phyloP scores from a whole-genome alignment of 2,888 invertebrate genomes.

The Yponomeuta cagnagella region DNA sequence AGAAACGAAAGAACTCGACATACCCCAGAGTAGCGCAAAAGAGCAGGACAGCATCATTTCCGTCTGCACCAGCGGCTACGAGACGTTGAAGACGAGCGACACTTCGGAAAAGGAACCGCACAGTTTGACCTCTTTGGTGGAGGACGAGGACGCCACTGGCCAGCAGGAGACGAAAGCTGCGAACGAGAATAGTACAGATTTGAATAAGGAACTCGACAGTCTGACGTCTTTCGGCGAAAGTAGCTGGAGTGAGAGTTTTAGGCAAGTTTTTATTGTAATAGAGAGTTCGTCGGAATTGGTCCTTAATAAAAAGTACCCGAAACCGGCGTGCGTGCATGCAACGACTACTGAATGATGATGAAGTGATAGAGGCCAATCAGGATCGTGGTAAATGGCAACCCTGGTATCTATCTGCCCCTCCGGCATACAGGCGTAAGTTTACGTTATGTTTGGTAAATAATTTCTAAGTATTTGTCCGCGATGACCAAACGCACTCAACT shows the following conservation, averaged over 20 bases:
- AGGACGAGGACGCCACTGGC: slow-evolving; percentile 22
- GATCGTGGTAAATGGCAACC: too few relatives aligned
- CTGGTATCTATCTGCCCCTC: too few relatives aligned
- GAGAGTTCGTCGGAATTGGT: not conserved
- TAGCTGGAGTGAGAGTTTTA: slow-evolving; percentile 85
- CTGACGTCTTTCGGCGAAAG: slow-evolving; percentile 84
- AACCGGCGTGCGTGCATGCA: too few relatives aligned
- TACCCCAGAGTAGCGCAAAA: slow-evolving; percentile 32
- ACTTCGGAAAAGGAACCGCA: slow-evolving; percentile 53
- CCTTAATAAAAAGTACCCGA: too few relatives aligned
- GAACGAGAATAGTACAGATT: not conserved
- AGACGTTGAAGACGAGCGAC: slow-evolving; percentile 48
- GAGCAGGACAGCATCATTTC: slow-evolving; percentile 66
- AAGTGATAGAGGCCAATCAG: too few relatives aligned
- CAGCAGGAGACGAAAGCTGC: slow-evolving; percentile 19
- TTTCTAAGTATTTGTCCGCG: too few relatives aligned
- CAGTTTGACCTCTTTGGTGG: slow-evolving; percentile 51
- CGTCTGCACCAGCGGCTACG: slow-evolving; percentile 62
- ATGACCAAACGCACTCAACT: too few relatives aligned
- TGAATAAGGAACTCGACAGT: slow-evolving; percentile 70
- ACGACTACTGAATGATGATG: too few relatives aligned
- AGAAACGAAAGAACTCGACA: slow-evolving; percentile 49
- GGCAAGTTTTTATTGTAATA: slow-evolving; percentile 23
- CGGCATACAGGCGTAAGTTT: too few relatives aligned
- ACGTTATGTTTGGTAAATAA: too few relatives aligned